Percentiles rank a stretch among this genome's conserved stretches.
Conservation (phyloP, 2,888 invertebrate species). For the Oeneis ivallda region DNA sequence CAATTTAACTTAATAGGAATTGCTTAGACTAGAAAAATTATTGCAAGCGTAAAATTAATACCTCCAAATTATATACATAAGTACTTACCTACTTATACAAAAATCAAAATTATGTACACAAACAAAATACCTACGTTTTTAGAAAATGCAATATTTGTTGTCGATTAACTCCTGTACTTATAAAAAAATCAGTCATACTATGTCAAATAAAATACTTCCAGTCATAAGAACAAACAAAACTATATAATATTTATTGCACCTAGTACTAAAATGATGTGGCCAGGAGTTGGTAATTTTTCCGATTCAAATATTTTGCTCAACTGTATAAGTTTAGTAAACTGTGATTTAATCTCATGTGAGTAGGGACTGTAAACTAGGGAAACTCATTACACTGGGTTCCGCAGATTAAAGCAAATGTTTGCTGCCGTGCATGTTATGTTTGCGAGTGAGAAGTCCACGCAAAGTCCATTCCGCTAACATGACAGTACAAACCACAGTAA, state of each 20-base stretch:
- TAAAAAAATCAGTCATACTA: background rate
- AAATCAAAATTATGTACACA: background rate
- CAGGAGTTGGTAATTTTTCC: too few species aligned
- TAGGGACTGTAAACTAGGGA: background rate
- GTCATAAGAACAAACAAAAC: background rate
- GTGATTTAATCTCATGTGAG: background rate
- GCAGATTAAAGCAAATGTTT: conserved; percentile 12
- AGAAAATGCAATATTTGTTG: background rate
- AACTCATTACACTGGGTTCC: conserved; percentile 4
- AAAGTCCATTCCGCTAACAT: conserved; percentile 1
- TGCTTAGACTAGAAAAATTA: conserved; percentile 15
- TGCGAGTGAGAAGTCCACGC: background rate
- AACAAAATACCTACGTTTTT: background rate
- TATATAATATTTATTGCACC: background rate
- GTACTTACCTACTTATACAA: background rate
- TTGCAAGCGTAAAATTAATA: conserved; percentile 14
- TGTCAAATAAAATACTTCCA: background rate
- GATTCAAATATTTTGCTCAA: background rate
- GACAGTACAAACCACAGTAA: background rate
- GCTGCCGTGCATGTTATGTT: background rate
- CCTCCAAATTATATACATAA: background rate
- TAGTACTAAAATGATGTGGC: too few species aligned
- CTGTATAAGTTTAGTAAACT: background rate
- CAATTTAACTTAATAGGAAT: background rate
- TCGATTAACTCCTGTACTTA: too few species aligned